Base-by-base conservation (phyloP, 2,888 invertebrate species). In the Phania funesta region DNA sequence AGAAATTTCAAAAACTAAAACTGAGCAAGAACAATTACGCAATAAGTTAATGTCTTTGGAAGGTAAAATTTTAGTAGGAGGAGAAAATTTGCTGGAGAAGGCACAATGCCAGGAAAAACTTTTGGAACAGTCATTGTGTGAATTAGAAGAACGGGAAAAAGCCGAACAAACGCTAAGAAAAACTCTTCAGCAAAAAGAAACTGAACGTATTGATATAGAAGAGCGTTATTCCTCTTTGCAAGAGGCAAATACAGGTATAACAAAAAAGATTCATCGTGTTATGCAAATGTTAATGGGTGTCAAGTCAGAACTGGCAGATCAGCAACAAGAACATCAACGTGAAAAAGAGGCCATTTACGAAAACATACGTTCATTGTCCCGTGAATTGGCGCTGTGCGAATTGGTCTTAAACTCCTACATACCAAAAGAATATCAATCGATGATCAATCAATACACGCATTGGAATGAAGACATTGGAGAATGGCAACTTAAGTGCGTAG, bases 391-490 rank as follows among this genome's bases (percentile, higher is more conserved):
- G 81, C 92, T 99, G 1, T 97, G 98, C 62, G 97, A 97, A 90
- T 92, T 97, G 6, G 95, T 99, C 85, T 94, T 99, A 41, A 97
- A 98, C 89, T 95, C 95, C 52, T 99, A 97, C 89, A 98, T 99
- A 90, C 99, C 99, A 0, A 94, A 94, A 86, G 96, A 98, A 89
- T 98, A 98, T 91, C 95, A 97, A 93, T 95, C 95, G 60, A 93
- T 97, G 91, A 96, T 99, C 83, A 97, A 98, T 87, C 93, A 95
- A 87, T 96, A 98, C 88, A 96, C 98, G 50, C 95, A 96, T 88
- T 99, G 99, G 98, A 99, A 98, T 92, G 98, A 98, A 91, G 99
- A 99, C 88, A 96, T 98, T 35, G 99, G 99, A 35, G 99, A 99
- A 91, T 99, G 99, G 97, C 98, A 99, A 90, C 93, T 99, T 54